Evolutionary conservation across 1,140 invertebrate species (phyloP).

Genomic region (Papilio xuthus): DNA sequence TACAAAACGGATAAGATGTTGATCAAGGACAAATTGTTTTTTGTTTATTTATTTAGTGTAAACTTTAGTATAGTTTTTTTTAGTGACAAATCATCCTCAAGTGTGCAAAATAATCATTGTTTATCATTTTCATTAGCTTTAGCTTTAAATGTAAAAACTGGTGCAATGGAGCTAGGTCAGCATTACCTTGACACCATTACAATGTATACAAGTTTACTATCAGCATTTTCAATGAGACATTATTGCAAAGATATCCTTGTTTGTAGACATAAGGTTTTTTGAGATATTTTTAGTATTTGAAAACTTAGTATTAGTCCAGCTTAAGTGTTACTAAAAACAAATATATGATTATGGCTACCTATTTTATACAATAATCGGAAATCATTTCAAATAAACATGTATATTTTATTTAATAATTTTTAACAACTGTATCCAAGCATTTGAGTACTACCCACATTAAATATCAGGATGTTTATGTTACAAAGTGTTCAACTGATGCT

Average conservation of each 20-base stretch:
- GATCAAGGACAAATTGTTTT: slow-evolving; percentile 6
- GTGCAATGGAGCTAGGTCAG: slow-evolving; percentile 20
- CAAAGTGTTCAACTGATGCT: not conserved
- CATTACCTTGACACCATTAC: slow-evolving; percentile 12
- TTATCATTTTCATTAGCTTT: slow-evolving; percentile 15
- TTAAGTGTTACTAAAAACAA: too few species aligned
- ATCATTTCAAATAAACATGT: too few species aligned
- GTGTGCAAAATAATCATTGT: slow-evolving; percentile 8
- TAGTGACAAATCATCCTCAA: not conserved
- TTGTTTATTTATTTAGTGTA: not conserved
- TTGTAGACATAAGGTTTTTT: not conserved
- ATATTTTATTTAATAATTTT: too few species aligned
- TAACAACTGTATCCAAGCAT: too few species aligned
- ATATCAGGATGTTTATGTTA: not conserved
- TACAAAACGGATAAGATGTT: not conserved
- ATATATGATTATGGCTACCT: too few species aligned
- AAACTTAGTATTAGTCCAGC: too few species aligned
- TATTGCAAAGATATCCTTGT: not conserved
- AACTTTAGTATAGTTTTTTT: not conserved
- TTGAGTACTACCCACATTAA: not conserved
- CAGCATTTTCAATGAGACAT: not conserved
- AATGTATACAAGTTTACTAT: slow-evolving; percentile 24
- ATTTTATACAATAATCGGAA: too few species aligned
- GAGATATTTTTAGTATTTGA: not conserved
- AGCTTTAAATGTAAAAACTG: slow-evolving; percentile 1